Base-by-base conservation (phyloP, 2,113 vertebrate genomes). In the Danio rerio region DNA sequence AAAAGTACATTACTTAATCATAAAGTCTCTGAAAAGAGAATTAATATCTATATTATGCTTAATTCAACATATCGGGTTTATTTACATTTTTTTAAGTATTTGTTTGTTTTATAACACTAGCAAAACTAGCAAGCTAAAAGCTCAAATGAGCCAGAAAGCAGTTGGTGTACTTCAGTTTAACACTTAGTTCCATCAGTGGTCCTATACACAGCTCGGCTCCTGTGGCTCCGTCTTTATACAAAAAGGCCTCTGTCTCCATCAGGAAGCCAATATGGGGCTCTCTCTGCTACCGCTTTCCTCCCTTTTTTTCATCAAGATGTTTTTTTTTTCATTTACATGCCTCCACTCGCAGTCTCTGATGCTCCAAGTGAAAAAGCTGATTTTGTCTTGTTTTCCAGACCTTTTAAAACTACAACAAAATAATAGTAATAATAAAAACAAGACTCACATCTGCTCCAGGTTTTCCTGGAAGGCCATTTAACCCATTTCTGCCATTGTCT, bases 401-500 rank as follows among this genome's bases (percentile, higher is more conserved):
- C 31, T 47, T 56, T 18, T 31, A 31, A 31, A 31, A 31, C 66
- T 52, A 66, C 9, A 68, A 40, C 15, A 12, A 31, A 31, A 31
- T 2, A 31, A 31, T 2, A 31, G 3, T 31, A 31, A 31, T 31
- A 31, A 31, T 31, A 31, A 83, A 9, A 83, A 47, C 7, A 4
- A 11, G 90, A 96, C 96, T 96, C 86, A 99, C 98, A 85, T 99
- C 98, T 20, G 95, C 94, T 5, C 98, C 98, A 0, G 97, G 95
- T 6, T 94, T 93, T 52, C 98, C 98, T 3, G 96, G 87, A 78
- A 94, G 82, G 78, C 97, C 98, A 0, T 94, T 85, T 74, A 89
- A 90, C 81, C 97, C 97, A 2, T 95, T 91, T 88, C 92, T 95
- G 18, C 97, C 97, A 6, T 95, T 88, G 0, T 97, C 96, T 15